phyloP scores from a whole-genome alignment of 2,113 vertebrate genomes.

The Phrynosoma blainvillii region DNA sequence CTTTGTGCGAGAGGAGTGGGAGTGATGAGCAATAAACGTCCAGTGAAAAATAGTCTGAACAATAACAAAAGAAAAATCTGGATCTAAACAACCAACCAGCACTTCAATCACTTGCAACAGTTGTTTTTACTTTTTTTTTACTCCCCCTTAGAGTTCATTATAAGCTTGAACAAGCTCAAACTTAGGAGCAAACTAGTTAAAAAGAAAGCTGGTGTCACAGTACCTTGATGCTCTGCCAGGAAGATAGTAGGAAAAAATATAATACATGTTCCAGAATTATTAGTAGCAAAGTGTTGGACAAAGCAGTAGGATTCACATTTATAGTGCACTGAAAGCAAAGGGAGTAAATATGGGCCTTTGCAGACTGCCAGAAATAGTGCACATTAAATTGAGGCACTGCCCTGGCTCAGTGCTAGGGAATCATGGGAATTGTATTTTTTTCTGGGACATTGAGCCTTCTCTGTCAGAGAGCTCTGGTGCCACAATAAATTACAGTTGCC shows the following conservation, averaged over 20 bases:
- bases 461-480: no score
- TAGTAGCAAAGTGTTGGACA: conserved; percentile 11
- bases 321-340: not conserved
- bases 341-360: no score
- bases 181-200: conserved; percentile 30
- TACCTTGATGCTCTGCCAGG: conserved; percentile 30
- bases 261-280: conserved; percentile 9
- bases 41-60: conserved; percentile 3
- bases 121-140: not conserved
- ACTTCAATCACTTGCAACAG: conserved; percentile 11
- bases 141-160: not conserved
- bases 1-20: not conserved
- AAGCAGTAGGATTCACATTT: not conserved
- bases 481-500: no score
- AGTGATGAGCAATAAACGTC: not conserved
- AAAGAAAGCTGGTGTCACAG: conserved; percentile 16
- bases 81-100: not conserved
- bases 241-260: not conserved
- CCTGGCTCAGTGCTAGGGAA: no score
- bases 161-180: conserved; percentile 45
- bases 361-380: no score
- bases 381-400: no score
- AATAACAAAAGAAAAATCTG: not conserved
- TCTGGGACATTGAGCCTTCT: no score
- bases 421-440: no score